Conservation (phyloP, 2,888 invertebrate species). For the Falcaria lacertinaria region DNA sequence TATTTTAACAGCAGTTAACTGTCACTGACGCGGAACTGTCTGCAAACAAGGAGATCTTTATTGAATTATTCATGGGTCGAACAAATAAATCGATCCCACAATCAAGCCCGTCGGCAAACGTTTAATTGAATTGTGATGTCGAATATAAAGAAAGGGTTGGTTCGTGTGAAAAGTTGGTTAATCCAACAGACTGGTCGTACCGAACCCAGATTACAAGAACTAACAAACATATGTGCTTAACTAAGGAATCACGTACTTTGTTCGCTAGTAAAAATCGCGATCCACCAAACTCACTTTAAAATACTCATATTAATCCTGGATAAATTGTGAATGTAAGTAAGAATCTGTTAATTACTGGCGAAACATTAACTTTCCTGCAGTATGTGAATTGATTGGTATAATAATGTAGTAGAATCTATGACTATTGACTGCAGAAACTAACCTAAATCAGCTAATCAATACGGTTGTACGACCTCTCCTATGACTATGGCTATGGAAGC, state of each 20-base stretch:
- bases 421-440: not conserved
- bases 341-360: too few relatives aligned
- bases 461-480: too few relatives aligned
- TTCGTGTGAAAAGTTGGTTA: conserved; percentile 37
- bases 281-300: not conserved
- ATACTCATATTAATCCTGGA: not conserved
- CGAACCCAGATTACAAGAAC: conserved; percentile 3
- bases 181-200: conserved; percentile 8
- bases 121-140: conserved; percentile 58
- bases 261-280: not conserved
- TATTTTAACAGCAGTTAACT: conserved; percentile 18
- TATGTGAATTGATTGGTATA: not conserved
- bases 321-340: not conserved
- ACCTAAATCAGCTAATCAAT: not conserved
- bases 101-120: conserved; percentile 42
- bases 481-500: too few relatives aligned
- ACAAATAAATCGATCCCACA: conserved; percentile 51
- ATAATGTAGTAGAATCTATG: too few relatives aligned
- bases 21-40: conserved; percentile 10
- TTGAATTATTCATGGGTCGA: conserved; percentile 50
- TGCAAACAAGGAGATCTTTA: conserved; percentile 38
- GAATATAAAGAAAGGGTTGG: conserved; percentile 43
- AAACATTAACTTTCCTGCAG: not conserved
- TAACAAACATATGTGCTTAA: conserved; percentile 1
- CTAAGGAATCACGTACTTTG: not conserved